Base-by-base conservation (phyloP, 2,888 invertebrate genomes). In the Caenorhabditis japonica region DNA sequence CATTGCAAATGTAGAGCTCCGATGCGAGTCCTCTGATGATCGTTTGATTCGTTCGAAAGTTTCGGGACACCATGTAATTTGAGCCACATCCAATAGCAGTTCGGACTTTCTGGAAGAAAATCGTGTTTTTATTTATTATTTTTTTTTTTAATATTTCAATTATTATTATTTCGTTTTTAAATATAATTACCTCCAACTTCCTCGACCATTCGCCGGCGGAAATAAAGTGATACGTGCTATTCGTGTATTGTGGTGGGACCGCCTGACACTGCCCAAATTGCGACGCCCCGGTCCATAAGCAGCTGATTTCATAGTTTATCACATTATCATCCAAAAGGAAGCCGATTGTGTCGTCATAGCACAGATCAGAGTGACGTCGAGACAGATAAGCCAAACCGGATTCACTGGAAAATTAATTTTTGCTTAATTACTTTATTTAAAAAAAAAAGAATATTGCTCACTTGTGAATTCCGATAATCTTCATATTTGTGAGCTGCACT, bases 1-100 rank as follows among this genome's bases (percentile, higher is more conserved):
- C 79, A 38, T 75, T 77, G 56, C 79, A 79, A 30, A 79, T 68
- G 41, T 49, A 62, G 3, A 79, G 39, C 33, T 79, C 78, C 25
- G 53, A 34, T 8, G n/a, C 12, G n/a, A n/a, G n/a, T n/a, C n/a
- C n/a, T n/a, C n/a, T n/a, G 1, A 8, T 27, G 12, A 15, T 17
- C 10, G 4, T 17, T 8, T n/a, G 55, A 15, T 5, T 52, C 4
- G 15, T 25, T 55, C 44, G 13, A 12, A 17, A 30, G 19, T 23
- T 2, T 25, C 30, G 12, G 27, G 19, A 36, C 33, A 13, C 21
- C n/a, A 27, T 13, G 12, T 38, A 10, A 58, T 21, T 15, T n/a
- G 3, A 3, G 13, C 10, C 8, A n/a, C 62, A 71, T 17, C 58
- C 58, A 4, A 58, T 10, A 0, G 30, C 39, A 0, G 36, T 34